Evolutionary conservation across 2,888 invertebrate genomes (phyloP).

Genomic region (Sussaba pulchella): DNA sequence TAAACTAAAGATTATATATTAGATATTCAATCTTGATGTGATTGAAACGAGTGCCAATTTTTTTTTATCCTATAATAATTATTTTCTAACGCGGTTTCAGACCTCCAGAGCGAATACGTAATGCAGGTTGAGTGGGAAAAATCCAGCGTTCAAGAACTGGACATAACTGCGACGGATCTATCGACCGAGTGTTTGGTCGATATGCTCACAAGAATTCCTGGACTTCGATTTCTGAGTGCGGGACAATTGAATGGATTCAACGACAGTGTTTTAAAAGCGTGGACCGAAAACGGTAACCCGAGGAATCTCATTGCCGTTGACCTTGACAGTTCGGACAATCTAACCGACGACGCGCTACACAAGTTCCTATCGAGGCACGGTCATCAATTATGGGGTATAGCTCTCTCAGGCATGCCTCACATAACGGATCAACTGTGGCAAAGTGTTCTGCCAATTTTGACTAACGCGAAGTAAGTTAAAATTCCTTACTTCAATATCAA

Average conservation of each 20-base stretch:
- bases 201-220: constrained; percentile 94
- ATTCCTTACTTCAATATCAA: too few species aligned
- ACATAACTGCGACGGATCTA: constrained; percentile 98
- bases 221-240: constrained; percentile 95
- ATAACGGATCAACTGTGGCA: constrained; percentile 99
- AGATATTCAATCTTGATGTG: too few species aligned
- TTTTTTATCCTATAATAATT: too few species aligned
- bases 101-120: constrained; percentile 95
- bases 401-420: constrained; percentile 98
- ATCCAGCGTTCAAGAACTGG: constrained; percentile 96
- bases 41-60: too few species aligned
- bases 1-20: too few species aligned
- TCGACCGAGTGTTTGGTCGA: constrained; percentile 97
- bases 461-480: constrained; percentile 92
- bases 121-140: constrained; percentile 99
- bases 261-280: constrained; percentile 96
- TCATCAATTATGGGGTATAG: constrained; percentile 94
- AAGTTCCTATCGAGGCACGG: constrained; percentile 97
- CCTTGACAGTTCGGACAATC: constrained; percentile 97
- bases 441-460: constrained; percentile 95
- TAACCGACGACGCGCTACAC: constrained; percentile 96
- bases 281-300: constrained; percentile 94
- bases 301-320: constrained; percentile 93
- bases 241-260: constrained; percentile 99
- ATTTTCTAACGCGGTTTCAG: too few species aligned